A percentile compares a stretch with the other conserved stretches of the same genome.
Conservation (phyloP, 2,888 invertebrate genomes). For the Cheilosia pagana region DNA sequence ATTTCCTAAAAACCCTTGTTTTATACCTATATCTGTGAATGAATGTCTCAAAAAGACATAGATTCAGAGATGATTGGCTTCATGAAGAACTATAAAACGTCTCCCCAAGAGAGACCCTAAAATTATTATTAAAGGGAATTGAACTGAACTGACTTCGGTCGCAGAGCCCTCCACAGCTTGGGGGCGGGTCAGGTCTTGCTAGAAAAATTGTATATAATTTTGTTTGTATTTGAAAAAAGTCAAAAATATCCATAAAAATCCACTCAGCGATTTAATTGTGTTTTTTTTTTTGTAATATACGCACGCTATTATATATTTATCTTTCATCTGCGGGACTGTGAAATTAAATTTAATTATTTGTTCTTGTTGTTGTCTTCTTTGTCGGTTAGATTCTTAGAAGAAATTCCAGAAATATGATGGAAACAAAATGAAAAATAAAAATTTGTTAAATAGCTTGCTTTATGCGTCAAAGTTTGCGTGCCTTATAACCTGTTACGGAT, state of each 20-base stretch:
- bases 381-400: conserved; percentile 28
- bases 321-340: conserved; percentile 62
- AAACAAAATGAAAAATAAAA: not conserved
- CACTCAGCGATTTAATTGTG: conserved; percentile 50
- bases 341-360: conserved; percentile 68
- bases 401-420: conserved; percentile 52
- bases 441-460: not conserved
- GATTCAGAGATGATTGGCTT: too few relatives aligned
- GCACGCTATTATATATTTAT: conserved; percentile 24
- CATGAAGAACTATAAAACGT: too few relatives aligned
- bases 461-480: conserved; percentile 43
- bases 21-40: too few relatives aligned
- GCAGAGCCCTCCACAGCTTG: too few relatives aligned
- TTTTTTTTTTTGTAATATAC: conserved; percentile 5
- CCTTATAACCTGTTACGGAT: conserved; percentile 65
- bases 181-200: too few relatives aligned
- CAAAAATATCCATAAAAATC: conserved; percentile 2
- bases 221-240: not conserved
- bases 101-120: too few relatives aligned
- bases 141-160: too few relatives aligned
- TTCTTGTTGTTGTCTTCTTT: conserved; percentile 22
- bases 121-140: too few relatives aligned
- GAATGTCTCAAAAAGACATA: too few relatives aligned
- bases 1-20: too few relatives aligned
- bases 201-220: too few relatives aligned